These are phyloP conservation scores for Mythimna lalbum DNA, from an alignment of 2,888 invertebrate species.

Conservation along the genomic window DNA sequence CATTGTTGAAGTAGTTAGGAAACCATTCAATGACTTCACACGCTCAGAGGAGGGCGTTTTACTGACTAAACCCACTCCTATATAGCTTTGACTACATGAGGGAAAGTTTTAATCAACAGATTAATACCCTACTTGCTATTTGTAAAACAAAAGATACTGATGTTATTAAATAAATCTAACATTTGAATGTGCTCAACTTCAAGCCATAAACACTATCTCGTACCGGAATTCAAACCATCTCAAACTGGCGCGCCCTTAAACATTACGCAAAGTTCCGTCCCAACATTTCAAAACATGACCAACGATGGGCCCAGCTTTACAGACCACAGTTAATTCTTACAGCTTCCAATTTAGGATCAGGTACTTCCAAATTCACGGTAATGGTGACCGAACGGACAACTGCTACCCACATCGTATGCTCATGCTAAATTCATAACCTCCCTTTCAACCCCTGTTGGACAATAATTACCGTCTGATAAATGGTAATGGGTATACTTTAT, in stretches of 20 bases:
- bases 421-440: slow-evolving; percentile 58
- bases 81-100: too few relatives aligned
- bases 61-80: too few relatives aligned
- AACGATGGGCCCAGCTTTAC: slow-evolving; percentile 4
- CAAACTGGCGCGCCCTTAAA: neutral
- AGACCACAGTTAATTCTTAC: slow-evolving; percentile 39
- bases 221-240: neutral
- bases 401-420: slow-evolving; percentile 39
- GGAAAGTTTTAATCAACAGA: too few relatives aligned
- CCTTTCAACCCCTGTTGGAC: slow-evolving; percentile 45
- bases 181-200: neutral
- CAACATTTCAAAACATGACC: slow-evolving; percentile 19
- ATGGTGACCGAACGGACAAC: slow-evolving; percentile 35
- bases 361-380: slow-evolving; percentile 44
- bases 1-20: too few relatives aligned
- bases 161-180: too few relatives aligned
- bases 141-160: too few relatives aligned
- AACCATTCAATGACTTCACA: too few relatives aligned
- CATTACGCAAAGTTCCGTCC: neutral
- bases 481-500: slow-evolving; percentile 56
- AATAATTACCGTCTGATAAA: slow-evolving; percentile 60
- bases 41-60: too few relatives aligned
- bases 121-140: too few relatives aligned
- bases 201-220: neutral
- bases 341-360: slow-evolving; percentile 47